Evolutionary conservation across 2,113 vertebrate species (phyloP).

Genomic region (Seriola quinqueradiata): DNA sequence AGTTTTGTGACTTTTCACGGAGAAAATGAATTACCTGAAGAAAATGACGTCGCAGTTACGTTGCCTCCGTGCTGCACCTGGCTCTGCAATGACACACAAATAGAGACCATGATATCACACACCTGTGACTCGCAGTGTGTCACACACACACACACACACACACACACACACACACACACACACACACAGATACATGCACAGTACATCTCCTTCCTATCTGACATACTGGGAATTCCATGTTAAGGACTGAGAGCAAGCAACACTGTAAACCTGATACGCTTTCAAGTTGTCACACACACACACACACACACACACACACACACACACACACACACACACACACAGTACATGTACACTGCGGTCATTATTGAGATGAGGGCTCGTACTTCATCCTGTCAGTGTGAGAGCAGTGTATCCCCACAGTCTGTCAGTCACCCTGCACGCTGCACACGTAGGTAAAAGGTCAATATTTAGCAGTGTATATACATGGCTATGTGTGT

Average conservation of each 20-base stretch:
- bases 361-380: conserved; percentile 7
- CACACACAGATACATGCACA: neutral
- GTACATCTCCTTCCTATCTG: conserved; percentile 46
- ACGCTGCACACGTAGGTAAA: conserved; percentile 18
- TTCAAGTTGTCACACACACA: neutral
- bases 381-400: conserved; percentile 51
- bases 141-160: conserved; percentile 30
- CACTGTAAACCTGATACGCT: neutral
- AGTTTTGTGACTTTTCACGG: neutral
- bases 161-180: conserved; percentile 2
- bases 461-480: conserved; percentile 32
- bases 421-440: conserved; percentile 1
- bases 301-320: conserved; percentile 17
- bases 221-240: conserved; percentile 48
- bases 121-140: conserved; percentile 23
- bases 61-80: neutral
- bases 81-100: conserved; percentile 3
- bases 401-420: conserved; percentile 35
- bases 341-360: conserved; percentile 14
- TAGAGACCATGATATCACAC: neutral
- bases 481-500: conserved; percentile 3
- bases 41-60: neutral
- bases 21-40: neutral
- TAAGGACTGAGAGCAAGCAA: conserved; percentile 36
- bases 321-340: conserved; percentile 22